Base-by-base conservation (phyloP, 2,888 invertebrate species). In the Tenodera sinensis region DNA sequence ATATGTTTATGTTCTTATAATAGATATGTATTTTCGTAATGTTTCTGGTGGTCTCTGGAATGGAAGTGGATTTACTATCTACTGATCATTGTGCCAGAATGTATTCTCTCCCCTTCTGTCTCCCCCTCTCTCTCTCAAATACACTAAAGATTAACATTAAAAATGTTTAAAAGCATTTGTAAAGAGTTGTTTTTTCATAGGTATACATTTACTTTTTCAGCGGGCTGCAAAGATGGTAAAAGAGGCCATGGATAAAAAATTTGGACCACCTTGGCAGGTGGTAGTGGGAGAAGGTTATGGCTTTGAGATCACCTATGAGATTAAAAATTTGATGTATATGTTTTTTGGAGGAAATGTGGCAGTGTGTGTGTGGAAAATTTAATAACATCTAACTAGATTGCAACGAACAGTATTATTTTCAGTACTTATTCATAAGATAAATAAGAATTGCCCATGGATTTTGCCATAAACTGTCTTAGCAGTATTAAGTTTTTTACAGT, bases 271-370 rank as follows among this genome's bases (percentile, higher is more conserved):
- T 90, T 99, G 98, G 96, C 98, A 98, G 93, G 98, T 97, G n/a
- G 97, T 99, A 0, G 97, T 99, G 7, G 99, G 99, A 9, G 99
- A 99, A 94, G 98, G 97, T 90, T 99, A 96, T 94, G 98, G 98
- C 85, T 98, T 98, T 93, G 98, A 98, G 93, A 96, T 98, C 90
- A 97, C 98, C 2, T 98, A 98, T 93, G 98, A 99, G 94, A 96
- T 97, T 90, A 97, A 97, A 92, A 97, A 97, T 91, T 95, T 98
- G 90, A 94, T 98, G 90, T 97, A 98, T 93, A 95, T 98, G 95
- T 98, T 96, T 94, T 98, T 98, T 92, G 98, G 97, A 90, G 98
- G 98, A 88, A 98, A 98, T 93, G 95, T 97, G 91, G 98, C 98
- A 25, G 96, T 98, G 89, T 95, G 97, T 92, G 95, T 97, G 89